phyloP scores from a whole-genome alignment of 2,888 invertebrate species.

The Cyclophora albipunctata region DNA sequence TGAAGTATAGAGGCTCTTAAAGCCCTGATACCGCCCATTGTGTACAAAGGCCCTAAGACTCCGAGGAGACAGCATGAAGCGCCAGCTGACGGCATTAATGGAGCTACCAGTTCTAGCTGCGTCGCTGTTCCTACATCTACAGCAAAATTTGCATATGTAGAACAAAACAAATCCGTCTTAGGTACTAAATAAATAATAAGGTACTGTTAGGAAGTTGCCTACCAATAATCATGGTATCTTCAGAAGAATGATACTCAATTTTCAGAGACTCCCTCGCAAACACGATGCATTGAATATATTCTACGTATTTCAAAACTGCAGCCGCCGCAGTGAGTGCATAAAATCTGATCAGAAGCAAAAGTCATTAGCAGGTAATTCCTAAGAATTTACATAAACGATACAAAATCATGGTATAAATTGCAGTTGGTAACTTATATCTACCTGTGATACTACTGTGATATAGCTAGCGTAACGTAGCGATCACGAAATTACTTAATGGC shows the following conservation, averaged over 20 bases:
- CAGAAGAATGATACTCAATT: slow-evolving; percentile 87
- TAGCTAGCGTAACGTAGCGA: no score
- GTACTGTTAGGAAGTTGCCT: slow-evolving; percentile 16
- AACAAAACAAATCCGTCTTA: no score
- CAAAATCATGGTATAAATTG: not conserved
- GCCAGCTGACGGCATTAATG: slow-evolving; percentile 63
- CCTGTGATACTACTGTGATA: no score
- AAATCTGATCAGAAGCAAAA: slow-evolving; percentile 75
- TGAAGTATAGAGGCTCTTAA: slow-evolving; percentile 88
- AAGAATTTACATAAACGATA: not conserved
- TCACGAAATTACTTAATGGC: no score
- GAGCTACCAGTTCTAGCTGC: slow-evolving; percentile 82
- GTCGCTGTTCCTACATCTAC: slow-evolving; percentile 88
- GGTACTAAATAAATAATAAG: not conserved
- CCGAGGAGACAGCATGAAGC: slow-evolving; percentile 61
- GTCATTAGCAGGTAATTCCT: not conserved
- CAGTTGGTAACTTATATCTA: no score
- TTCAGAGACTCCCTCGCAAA: slow-evolving; percentile 86
- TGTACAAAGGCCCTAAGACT: slow-evolving; percentile 59
- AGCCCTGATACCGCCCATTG: slow-evolving; percentile 81
- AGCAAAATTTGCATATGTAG: slow-evolving; percentile 6
- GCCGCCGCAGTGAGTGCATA: slow-evolving; percentile 90
- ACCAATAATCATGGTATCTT: slow-evolving; percentile 90
- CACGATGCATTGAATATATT: slow-evolving; percentile 83
- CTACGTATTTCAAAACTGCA: slow-evolving; percentile 89